These are phyloP conservation scores for Tolmerus cingulatus DNA, from an alignment of 2,888 invertebrate species.

Conservation along the genomic window DNA sequence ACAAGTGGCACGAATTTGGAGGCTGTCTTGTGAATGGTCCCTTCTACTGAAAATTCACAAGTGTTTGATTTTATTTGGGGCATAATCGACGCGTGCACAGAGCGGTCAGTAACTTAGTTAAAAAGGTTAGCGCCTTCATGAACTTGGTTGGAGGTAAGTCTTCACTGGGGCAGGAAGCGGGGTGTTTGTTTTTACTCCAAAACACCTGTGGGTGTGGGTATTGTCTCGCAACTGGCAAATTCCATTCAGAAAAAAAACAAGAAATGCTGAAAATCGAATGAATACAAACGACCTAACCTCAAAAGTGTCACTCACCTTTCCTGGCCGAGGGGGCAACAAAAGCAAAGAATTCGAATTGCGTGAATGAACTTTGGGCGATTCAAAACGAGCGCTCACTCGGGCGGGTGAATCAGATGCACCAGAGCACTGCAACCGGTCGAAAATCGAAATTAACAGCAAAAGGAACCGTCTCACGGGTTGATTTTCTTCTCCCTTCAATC, in stretches of 20 bases:
- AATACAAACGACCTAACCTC: constrained; percentile 1
- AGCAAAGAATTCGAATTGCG: background rate
- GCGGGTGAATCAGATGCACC: background rate
- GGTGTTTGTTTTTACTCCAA: background rate
- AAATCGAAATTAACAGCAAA: background rate
- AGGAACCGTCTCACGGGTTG: background rate
- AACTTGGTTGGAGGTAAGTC: background rate
- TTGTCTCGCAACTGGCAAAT: background rate
- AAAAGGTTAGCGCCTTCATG: background rate
- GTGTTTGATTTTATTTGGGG: background rate
- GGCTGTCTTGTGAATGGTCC: background rate
- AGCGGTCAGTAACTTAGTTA: background rate
- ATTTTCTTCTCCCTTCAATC: background rate
- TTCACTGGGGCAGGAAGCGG: background rate
- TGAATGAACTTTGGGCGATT: background rate
- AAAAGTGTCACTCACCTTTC: constrained; percentile 25
- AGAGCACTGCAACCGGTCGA: background rate
- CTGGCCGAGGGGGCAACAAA: background rate
- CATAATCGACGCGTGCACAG: background rate
- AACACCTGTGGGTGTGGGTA: background rate
- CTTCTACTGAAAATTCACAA: background rate
- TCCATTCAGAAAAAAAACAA: background rate
- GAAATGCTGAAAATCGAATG: background rate
- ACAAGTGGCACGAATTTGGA: background rate
- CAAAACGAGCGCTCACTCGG: background rate